Evolutionary conservation across 2,888 invertebrate species (phyloP).

Genomic region (Standfussiana lucernea): DNA sequence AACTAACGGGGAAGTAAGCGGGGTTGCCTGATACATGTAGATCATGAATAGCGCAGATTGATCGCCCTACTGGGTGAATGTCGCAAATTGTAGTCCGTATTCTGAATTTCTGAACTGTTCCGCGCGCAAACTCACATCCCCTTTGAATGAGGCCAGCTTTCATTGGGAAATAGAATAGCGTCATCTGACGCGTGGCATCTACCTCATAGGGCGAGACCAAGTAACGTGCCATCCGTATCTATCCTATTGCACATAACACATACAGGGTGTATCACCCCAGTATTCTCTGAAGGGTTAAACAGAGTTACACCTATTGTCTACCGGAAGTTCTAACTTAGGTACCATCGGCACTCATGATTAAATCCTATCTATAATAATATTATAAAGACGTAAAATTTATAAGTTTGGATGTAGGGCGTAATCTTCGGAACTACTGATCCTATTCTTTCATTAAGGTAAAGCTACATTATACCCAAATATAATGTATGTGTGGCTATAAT

Average conservation of each 20-base stretch:
- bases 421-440: no score
- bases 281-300: no score
- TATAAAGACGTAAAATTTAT: not conserved
- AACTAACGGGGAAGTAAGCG: slow-evolving; percentile 12
- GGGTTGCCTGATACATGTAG: not conserved
- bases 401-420: not conserved
- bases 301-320: no score
- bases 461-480: no score
- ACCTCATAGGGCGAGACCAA: not conserved
- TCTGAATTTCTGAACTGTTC: not conserved
- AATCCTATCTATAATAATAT: no score
- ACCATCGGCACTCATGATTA: no score
- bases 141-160: not conserved
- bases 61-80: not conserved
- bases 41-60: slow-evolving; percentile 1
- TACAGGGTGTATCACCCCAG: no score
- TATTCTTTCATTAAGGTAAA: no score
- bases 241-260: not conserved
- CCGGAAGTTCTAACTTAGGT: no score
- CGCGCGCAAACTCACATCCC: not conserved
- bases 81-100: not conserved
- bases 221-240: not conserved
- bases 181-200: not conserved
- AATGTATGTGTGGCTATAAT: no score
- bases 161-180: not conserved